A percentile compares a stretch with the other conserved stretches of the same genome.
These are phyloP conservation scores for Lycocerus yunnanus DNA, from an alignment of 2,888 invertebrate species.

Conservation along the genomic window DNA sequence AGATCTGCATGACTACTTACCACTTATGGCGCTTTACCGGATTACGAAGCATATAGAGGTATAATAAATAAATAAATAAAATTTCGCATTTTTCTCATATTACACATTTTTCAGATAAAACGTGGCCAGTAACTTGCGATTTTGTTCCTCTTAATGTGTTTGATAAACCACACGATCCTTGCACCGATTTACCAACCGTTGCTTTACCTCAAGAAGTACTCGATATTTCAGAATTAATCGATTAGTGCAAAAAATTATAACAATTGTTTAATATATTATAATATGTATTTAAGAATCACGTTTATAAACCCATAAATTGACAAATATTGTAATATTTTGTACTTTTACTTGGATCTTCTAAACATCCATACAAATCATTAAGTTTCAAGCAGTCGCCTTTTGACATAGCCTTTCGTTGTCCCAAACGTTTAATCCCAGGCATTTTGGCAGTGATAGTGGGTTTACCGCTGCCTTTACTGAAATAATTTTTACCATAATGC, in stretches of 20 bases:
- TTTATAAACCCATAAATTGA: conserved; percentile 55
- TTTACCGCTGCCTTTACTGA: conserved; percentile 64
- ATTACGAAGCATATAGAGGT: conserved; percentile 41
- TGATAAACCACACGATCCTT: conserved; percentile 32
- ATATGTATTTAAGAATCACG: neutral
- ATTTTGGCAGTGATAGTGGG: conserved; percentile 66
- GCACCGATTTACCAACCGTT: conserved; percentile 28
- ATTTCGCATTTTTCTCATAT: neutral
- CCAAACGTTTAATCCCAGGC: conserved; percentile 60
- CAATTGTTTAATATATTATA: neutral
- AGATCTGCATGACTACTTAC: conserved; percentile 51
- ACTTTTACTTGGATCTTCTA: conserved; percentile 55
- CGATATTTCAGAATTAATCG: neutral
- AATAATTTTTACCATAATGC: conserved; percentile 75
- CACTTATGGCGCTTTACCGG: conserved; percentile 55
- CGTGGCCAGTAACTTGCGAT: conserved; percentile 40
- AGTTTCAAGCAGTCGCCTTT: conserved; percentile 71
- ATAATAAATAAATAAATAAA: neutral
- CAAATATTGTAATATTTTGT: conserved; percentile 63
- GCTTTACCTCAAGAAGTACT: neutral
- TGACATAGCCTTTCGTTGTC: conserved; percentile 67
- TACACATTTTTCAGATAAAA: conserved; percentile 27
- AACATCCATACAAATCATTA: conserved; percentile 69
- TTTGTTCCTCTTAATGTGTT: conserved; percentile 38
- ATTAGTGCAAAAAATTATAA: neutral